Conservation (phyloP, 1,140 invertebrate species). For the Lithobius niger region DNA sequence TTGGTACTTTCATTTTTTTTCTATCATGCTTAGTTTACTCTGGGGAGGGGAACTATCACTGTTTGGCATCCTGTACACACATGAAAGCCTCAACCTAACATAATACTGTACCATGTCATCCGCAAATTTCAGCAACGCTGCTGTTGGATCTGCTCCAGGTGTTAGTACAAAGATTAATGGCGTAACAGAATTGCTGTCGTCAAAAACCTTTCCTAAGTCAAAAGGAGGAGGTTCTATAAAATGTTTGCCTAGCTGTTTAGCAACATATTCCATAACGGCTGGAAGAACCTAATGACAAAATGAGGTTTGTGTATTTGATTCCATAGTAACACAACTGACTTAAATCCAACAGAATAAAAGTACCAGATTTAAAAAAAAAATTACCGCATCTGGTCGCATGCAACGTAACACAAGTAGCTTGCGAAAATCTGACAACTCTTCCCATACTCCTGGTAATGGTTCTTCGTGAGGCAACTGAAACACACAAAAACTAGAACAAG, state of each 20-base stretch:
- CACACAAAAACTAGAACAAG: too few relatives aligned
- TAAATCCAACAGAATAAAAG: not conserved
- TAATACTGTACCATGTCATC: conserved; percentile 33
- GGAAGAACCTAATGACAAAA: conserved; percentile 43
- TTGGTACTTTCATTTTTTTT: too few relatives aligned
- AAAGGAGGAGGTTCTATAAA: conserved; percentile 42
- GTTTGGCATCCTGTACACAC: too few relatives aligned
- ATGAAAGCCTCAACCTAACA: too few relatives aligned
- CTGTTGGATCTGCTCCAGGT: conserved; percentile 40
- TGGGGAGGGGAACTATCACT: too few relatives aligned
- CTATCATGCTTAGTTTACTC: too few relatives aligned
- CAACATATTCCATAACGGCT: conserved; percentile 51
- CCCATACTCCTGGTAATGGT: conserved; percentile 5
- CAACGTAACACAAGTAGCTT: conserved; percentile 7
- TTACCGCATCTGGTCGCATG: conserved; percentile 7
- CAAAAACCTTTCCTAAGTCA: conserved; percentile 37
- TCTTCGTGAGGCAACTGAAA: not conserved
- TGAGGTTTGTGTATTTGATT: not conserved
- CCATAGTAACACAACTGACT: too few relatives aligned
- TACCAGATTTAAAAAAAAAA: conserved; percentile 15
- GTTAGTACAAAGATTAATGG: conserved; percentile 40
- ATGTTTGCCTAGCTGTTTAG: conserved; percentile 34
- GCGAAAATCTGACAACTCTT: conserved; percentile 1
- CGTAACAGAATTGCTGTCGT: conserved; percentile 35
- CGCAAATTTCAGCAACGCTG: conserved; percentile 39